Percentiles rank a stretch among this genome's conserved stretches.
Conservation (phyloP, 2,888 invertebrate genomes). For the Pheosia tremula region DNA sequence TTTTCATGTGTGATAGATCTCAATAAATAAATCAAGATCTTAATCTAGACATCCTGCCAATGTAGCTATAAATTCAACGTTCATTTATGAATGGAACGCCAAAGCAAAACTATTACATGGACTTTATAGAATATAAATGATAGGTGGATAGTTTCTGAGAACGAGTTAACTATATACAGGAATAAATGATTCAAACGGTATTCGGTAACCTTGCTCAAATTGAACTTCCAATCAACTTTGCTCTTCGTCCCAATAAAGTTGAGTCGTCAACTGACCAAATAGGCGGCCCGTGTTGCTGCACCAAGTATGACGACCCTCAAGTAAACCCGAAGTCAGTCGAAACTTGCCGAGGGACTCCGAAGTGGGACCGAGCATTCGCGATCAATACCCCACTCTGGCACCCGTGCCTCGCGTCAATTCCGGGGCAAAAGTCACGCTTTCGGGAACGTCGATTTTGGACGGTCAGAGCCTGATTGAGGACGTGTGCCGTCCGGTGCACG, state of each 20-base stretch:
- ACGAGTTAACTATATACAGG: slow-evolving; percentile 14
- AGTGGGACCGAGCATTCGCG: slow-evolving; percentile 70
- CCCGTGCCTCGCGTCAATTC: slow-evolving; percentile 75
- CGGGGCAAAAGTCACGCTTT: slow-evolving; percentile 81
- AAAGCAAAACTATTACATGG: neutral
- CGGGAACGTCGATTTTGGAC: slow-evolving; percentile 75
- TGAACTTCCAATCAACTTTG: slow-evolving; percentile 76
- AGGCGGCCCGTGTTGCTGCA: slow-evolving; percentile 54
- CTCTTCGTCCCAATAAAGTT: slow-evolving; percentile 62
- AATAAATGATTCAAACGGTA: slow-evolving; percentile 54
- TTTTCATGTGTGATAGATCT: neutral
- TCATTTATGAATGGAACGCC: neutral
- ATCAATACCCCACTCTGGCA: slow-evolving; percentile 77
- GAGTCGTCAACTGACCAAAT: slow-evolving; percentile 74
- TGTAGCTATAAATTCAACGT: slow-evolving; percentile 1
- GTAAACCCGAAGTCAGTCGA: slow-evolving; percentile 73
- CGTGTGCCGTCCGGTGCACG: slow-evolving; percentile 36
- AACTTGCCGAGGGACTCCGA: slow-evolving; percentile 67
- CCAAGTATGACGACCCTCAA: slow-evolving; percentile 61
- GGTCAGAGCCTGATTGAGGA: slow-evolving; percentile 64
- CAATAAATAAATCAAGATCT: neutral
- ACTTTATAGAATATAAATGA: neutral
- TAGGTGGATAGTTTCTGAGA: neutral
- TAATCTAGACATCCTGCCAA: neutral
- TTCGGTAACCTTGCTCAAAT: slow-evolving; percentile 78